A percentile compares a stretch with the other conserved stretches of the same genome.
These are phyloP conservation scores for Chrysolina americana DNA, from an alignment of 2,888 invertebrate species.

Conservation along the genomic window DNA sequence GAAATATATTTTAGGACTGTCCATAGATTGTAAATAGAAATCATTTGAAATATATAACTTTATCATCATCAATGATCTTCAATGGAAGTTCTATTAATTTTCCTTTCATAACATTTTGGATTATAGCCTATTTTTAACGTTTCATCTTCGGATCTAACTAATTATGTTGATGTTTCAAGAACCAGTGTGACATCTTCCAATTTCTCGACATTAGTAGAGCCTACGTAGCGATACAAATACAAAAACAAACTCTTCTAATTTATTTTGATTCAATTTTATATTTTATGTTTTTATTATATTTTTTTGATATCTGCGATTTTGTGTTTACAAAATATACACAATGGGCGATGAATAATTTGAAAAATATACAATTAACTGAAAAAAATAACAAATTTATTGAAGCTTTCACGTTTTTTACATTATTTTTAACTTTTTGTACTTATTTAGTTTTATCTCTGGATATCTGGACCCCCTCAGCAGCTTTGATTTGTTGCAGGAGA, in stretches of 20 bases:
- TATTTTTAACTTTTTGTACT: conserved; percentile 77
- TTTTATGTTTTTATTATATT: too few species aligned
- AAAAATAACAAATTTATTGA: conserved; percentile 75
- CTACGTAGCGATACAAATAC: too few species aligned
- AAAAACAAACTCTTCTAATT: too few species aligned
- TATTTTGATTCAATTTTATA: too few species aligned
- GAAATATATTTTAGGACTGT: conserved; percentile 25
- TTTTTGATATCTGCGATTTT: too few species aligned
- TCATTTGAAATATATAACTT: conserved; percentile 8
- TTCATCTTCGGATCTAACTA: too few species aligned
- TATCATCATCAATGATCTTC: not conserved
- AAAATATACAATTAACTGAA: conserved; percentile 41
- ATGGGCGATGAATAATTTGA: not conserved
- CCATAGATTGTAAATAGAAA: conserved; percentile 35
- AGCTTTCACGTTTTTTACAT: conserved; percentile 74
- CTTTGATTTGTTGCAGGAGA: conserved; percentile 83
- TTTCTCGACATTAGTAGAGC: too few species aligned
- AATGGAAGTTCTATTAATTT: not conserved
- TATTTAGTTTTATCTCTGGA: conserved; percentile 83
- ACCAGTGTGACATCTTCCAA: too few species aligned
- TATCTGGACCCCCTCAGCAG: conserved; percentile 80
- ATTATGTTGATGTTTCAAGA: too few species aligned
- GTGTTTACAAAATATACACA: too few species aligned
- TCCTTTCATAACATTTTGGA: not conserved
- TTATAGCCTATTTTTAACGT: too few species aligned